These are phyloP conservation scores for Eupithecia centaureata DNA, from an alignment of 2,888 invertebrate genomes.

Conservation along the genomic window DNA sequence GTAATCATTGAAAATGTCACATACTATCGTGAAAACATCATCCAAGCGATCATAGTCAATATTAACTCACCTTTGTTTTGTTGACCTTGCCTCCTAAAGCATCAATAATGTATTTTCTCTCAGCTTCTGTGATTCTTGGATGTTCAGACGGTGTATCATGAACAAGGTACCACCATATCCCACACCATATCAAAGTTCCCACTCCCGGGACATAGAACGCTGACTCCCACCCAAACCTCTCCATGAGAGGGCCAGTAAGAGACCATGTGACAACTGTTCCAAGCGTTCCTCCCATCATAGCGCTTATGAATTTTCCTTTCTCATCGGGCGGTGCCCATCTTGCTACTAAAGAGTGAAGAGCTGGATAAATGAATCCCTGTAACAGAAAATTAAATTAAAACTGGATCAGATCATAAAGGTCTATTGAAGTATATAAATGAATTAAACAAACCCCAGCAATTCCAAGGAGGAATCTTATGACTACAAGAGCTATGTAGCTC, in stretches of 20 bases:
- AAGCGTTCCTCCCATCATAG: slow-evolving; percentile 89
- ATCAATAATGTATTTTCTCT: slow-evolving; percentile 85
- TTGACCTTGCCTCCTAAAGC: slow-evolving; percentile 84
- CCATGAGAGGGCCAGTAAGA: slow-evolving; percentile 86
- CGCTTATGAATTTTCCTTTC: slow-evolving; percentile 88
- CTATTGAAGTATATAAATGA: background rate
- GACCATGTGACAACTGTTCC: slow-evolving; percentile 89
- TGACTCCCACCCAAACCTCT: slow-evolving; percentile 86
- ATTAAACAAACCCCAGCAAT: slow-evolving; percentile 83
- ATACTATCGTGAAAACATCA: slow-evolving; percentile 43
- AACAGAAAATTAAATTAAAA: slow-evolving; percentile 38
- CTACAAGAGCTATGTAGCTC: slow-evolving; percentile 83
- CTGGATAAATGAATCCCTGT: slow-evolving; percentile 86
- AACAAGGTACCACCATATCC: slow-evolving; percentile 85
- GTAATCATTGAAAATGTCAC: slow-evolving; percentile 46
- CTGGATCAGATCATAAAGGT: background rate
- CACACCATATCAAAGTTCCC: slow-evolving; percentile 81
- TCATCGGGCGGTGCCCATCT: slow-evolving; percentile 90
- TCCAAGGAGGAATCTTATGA: slow-evolving; percentile 85
- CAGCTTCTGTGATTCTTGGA: slow-evolving; percentile 84
- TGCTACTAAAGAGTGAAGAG: slow-evolving; percentile 86
- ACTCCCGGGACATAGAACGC: slow-evolving; percentile 87
- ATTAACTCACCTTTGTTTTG: slow-evolving; percentile 81
- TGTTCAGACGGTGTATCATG: slow-evolving; percentile 86
- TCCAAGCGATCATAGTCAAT: slow-evolving; percentile 41